Evolutionary conservation across 2,113 vertebrate genomes (phyloP), one percentile per base, ranked within the genome.

Genomic region (Pseudopipra pipra): DNA sequence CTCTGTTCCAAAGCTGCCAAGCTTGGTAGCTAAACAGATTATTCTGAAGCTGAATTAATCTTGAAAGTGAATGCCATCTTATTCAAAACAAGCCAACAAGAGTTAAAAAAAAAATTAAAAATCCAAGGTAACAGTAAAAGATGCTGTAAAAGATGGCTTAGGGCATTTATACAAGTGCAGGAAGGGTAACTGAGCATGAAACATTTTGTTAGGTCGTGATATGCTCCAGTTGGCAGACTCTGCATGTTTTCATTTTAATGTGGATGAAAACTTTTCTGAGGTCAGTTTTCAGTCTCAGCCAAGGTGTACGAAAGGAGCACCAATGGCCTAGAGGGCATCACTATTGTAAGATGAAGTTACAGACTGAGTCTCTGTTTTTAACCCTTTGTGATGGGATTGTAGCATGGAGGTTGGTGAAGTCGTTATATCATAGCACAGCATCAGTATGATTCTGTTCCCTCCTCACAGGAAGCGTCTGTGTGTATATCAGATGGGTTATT

Each of bases 141-240:
- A 27, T 68, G 22, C 23, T 63, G 37, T 66, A 30, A 46, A 67
- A 61, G 24, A n/a, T 97, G 95, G 39, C 80, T 98, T 98, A 18
- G 22, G 24, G 11, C 4, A 1, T 28, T 39, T 28, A 11, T 33
- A 59, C 15, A 46, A 27, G 37, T 27, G 37, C 5, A 7, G 30
- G 28, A 33, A 16, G 25, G 78, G 21, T 35, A 87, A n/a, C 18
- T 77, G 76, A 81, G 37, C 16, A 11, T 27, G 49, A 27, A 51
- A 51, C 24, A 8, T 59, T 85, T 63, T 63, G 55, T 56, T 44
- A 49, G 35, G 30, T 66, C 76, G 70, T 33, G 33, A 18, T 66
- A 5, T 24, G 37, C 33, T 55, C 46, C 56, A 46, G 8, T 35
- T 75, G 27, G 51, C 33, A 84, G 37, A 61, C 25, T 72, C 2